Base-by-base conservation (phyloP, 2,113 vertebrate genomes). In the Anolis sagrei region DNA sequence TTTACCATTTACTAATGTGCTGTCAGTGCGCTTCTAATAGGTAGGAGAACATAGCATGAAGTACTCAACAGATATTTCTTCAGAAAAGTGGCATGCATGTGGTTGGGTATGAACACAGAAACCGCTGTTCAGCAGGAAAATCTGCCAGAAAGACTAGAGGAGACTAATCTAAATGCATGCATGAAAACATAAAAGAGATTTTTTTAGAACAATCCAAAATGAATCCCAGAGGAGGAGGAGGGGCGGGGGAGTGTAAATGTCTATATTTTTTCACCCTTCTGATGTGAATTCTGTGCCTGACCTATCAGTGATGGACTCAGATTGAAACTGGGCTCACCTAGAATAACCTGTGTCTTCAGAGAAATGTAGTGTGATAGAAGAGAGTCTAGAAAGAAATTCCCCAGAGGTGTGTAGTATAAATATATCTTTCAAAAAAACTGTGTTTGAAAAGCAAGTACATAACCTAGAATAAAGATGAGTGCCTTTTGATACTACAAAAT, bases 351-450 rank as follows among this genome's bases (percentile, higher is more conserved):
- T 23, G 84, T 54, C 36, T 44, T 73, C 51, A 32, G 27, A 19
- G 81, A 90, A 85, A 68, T 87, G 79, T 29, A 84, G 5, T 18
- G 9, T 48, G 76, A 74, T 79, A 75, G 39, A 83, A 7, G 18
- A 86, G 87, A 87, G 49, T 3, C 54, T 81, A 76, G 18, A 84
- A 83, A 90, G 76, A 87, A 91, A 73, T 25, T 32, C 88, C 34
- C 5, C 89, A 84, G 84, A 11, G 73, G 81, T 69, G 9, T 1
- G 54, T 80, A 79, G 34, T 44, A 83, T 84, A 83, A 88, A 83
- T 74, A 83, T 27, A 79, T 69, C 44, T 86, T 89, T 89, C 81
- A 44, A 79, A 86, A n/a, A 74, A 48, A 36, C 7, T 2, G 0
- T 23, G 3, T 74, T 89, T 92, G 76, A 77, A 84, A 89, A 87